phyloP scores from a whole-genome alignment of 2,888 invertebrate species.

The Micropterix aruncella region DNA sequence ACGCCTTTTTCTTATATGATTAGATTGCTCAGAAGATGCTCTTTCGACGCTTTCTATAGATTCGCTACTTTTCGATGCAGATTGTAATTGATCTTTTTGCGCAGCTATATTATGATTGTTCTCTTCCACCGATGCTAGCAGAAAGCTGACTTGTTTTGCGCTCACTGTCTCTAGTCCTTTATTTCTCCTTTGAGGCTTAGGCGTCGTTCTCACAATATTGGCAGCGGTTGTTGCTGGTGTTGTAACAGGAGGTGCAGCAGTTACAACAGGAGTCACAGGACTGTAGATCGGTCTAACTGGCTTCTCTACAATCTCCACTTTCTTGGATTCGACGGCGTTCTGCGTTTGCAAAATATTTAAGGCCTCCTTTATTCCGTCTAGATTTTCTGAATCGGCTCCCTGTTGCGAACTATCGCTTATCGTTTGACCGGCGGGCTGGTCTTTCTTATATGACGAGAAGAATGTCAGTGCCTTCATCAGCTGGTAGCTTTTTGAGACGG shows the following conservation, averaged over 20 bases:
- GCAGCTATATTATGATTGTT: background rate
- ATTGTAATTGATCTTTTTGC: background rate
- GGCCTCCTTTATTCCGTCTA: conserved; percentile 10
- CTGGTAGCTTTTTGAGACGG: conserved; percentile 83
- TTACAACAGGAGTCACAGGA: background rate
- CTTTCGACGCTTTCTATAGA: background rate
- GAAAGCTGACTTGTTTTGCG: background rate
- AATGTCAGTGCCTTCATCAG: conserved; percentile 82
- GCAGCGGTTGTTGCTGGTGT: no score
- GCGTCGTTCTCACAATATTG: no score
- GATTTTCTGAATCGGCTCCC: conserved; percentile 9
- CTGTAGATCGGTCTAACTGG: background rate
- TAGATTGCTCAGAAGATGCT: background rate
- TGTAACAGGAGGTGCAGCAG: background rate
- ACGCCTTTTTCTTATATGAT: background rate
- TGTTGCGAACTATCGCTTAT: conserved; percentile 4
- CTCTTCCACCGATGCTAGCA: background rate
- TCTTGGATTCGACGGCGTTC: background rate
- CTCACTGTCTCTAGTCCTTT: background rate
- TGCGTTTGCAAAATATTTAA: conserved; percentile 10
- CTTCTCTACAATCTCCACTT: background rate
- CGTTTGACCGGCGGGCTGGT: conserved; percentile 17
- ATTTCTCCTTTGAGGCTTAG: background rate
- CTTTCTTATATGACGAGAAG: conserved; percentile 73
- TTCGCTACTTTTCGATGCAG: background rate